Conservation (phyloP, 2,888 invertebrate genomes). For the Amphipoea oculea region DNA sequence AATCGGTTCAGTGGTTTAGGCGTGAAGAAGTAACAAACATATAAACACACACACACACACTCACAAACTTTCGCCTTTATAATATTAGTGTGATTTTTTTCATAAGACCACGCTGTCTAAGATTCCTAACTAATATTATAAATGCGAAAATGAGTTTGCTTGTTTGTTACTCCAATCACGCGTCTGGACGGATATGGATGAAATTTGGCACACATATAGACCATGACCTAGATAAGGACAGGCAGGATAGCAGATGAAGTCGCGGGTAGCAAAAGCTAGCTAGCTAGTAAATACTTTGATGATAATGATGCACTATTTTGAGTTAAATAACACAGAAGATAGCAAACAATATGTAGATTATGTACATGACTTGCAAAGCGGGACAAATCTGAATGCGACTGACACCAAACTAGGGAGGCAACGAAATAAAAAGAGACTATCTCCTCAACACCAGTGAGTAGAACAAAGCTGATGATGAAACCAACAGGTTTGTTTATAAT, state of each 20-base stretch:
- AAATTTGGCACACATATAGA: too few relatives aligned
- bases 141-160: background rate
- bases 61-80: too few relatives aligned
- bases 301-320: background rate
- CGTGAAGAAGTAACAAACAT: too few relatives aligned
- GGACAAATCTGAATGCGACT: too few relatives aligned
- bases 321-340: background rate
- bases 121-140: background rate
- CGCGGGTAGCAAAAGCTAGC: too few relatives aligned
- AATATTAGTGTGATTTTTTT: too few relatives aligned
- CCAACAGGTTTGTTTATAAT: slow-evolving; percentile 22
- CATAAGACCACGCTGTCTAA: background rate
- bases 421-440: background rate
- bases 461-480: slow-evolving; percentile 5
- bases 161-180: too few relatives aligned
- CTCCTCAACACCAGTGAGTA: background rate
- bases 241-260: too few relatives aligned
- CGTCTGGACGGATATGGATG: too few relatives aligned
- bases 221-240: too few relatives aligned
- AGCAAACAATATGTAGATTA: background rate
- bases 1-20: too few relatives aligned
- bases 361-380: background rate
- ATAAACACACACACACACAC: too few relatives aligned
- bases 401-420: background rate
- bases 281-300: background rate